Conservation (phyloP, 2,888 invertebrate species). For the Oxyscelio sp. region DNA sequence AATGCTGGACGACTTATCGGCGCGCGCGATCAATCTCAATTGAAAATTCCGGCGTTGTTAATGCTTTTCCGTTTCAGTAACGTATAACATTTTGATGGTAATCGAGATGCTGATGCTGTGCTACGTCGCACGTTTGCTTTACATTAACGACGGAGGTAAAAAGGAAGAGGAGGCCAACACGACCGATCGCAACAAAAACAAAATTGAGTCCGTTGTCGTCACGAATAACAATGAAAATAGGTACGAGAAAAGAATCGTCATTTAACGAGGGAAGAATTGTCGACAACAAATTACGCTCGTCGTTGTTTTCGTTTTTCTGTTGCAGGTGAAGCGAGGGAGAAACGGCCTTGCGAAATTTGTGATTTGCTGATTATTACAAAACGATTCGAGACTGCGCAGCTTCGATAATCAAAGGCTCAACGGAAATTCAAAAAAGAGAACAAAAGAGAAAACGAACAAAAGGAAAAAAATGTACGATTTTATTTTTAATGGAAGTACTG, state of each 20-base stretch:
- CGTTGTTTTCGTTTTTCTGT: too few species aligned
- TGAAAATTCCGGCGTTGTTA: conserved; percentile 64
- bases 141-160: conserved; percentile 88
- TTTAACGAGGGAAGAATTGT: too few species aligned
- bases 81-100: conserved; percentile 91
- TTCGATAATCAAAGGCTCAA: conserved; percentile 21
- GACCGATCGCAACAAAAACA: conserved; percentile 81
- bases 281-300: too few species aligned
- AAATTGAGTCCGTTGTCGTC: conserved; percentile 75
- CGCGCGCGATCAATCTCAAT: conserved; percentile 58
- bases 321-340: conserved; percentile 44
- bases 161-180: conserved; percentile 63
- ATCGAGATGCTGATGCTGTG: conserved; percentile 92
- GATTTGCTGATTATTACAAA: conserved; percentile 52
- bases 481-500: neutral
- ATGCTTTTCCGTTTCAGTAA: conserved; percentile 89
- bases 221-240: conserved; percentile 80
- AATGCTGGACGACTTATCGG: conserved; percentile 59
- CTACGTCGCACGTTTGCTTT: conserved; percentile 91
- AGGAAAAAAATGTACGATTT: too few species aligned
- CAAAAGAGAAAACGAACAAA: too few species aligned
- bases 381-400: neutral
- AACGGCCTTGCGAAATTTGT: conserved; percentile 17
- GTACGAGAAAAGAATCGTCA: conserved; percentile 43
- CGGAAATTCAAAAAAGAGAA: too few species aligned